Conservation (phyloP, 2,888 invertebrate genomes). For the Gisinianus flammeolus region DNA sequence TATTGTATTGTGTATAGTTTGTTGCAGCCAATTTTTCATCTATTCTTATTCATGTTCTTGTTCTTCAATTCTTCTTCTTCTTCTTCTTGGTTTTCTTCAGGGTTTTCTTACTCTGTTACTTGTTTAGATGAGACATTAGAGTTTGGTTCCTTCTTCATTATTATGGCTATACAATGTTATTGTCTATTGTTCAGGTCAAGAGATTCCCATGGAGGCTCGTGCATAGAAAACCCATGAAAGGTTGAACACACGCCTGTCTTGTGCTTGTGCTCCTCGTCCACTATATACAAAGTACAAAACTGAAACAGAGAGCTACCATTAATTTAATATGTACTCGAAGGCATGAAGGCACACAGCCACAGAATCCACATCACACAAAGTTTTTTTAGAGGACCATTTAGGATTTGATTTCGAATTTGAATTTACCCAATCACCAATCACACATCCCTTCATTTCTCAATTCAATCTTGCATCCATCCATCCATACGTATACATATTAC, state of each 20-base stretch:
- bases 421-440: too few relatives aligned
- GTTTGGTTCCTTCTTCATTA: background rate
- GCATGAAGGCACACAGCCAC: background rate
- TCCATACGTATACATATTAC: background rate
- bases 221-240: background rate
- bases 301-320: too few relatives aligned
- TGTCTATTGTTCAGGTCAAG: background rate
- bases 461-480: too few relatives aligned
- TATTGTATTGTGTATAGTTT: background rate
- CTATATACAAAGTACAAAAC: background rate
- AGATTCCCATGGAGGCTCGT: background rate
- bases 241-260: conserved; percentile 2
- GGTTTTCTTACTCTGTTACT: background rate
- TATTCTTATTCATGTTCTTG: background rate
- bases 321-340: background rate
- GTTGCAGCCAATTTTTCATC: too few relatives aligned
- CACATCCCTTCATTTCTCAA: too few relatives aligned
- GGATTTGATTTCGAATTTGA: too few relatives aligned
- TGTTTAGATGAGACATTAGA: background rate
- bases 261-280: background rate
- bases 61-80: background rate
- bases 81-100: background rate
- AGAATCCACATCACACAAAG: too few relatives aligned
- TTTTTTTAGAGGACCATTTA: too few relatives aligned
- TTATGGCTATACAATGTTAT: background rate